Evolutionary conservation across 2,888 invertebrate species (phyloP), one percentile per base, ranked within the genome.

Genomic region (Boloria euphrosyne): DNA sequence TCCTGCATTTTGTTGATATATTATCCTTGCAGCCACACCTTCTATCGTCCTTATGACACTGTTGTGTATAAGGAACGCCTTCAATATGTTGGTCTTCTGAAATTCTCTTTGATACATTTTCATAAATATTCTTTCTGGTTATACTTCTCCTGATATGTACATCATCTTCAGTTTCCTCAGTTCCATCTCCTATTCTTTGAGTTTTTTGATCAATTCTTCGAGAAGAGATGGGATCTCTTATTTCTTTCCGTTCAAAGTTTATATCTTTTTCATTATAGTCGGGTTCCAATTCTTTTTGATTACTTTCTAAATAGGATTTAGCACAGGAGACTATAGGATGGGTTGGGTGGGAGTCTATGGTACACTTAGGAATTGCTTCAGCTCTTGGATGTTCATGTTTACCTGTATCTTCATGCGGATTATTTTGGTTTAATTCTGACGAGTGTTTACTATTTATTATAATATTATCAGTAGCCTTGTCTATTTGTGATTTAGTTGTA

Each of bases 11-110:
- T 38, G 63, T 31, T 0, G 63, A 52, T 27, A 57, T 52, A 31
- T 47, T n/a, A 22, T 66, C 58, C 59, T 54, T 68, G 47, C 68
- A 71, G 43, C 46, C 61, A 27, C 58, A 66, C 17, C 47, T 46
- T 46, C n/a, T 38, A 49, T 49, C 43, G 55, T 38, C 43, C 18
- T 50, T 51, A 46, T 31, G 22, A 43, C 16, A 62, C 58, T 51
- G 50, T 13, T 18, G 47, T 18, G 52, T 13, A 31, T 57, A 49
- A 31, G 44, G 13, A 38, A 44, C 16, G 52, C n/a, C 46, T 10
- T 60, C 18, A 5, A 22, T 43, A 22, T 46, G 27, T 17, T 43
- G n/a, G 27, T 52, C 18, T 49, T 52, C 57, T 4, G 38, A 10
- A 17, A 13, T 46, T 46, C 18, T 46, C 10, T 47, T 51, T 4